phyloP scores from a whole-genome alignment of 30 jellyfish, hydroid and myxozoan genomes.

The Aurelia aurita region DNA sequence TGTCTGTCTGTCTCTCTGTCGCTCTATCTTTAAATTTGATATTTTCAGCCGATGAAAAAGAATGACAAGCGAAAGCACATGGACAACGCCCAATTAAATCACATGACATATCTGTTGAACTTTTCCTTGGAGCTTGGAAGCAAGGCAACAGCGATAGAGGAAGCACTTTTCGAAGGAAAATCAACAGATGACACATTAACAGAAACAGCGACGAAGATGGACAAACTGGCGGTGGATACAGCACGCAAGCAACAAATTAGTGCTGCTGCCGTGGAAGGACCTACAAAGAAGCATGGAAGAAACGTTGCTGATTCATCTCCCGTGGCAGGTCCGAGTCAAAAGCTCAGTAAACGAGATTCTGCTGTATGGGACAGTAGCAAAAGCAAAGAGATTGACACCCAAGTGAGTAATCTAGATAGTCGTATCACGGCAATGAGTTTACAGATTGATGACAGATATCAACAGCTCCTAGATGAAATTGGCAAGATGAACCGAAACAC shows the following conservation, averaged over 20 bases:
- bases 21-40: too few species aligned
- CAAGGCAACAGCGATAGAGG: not conserved
- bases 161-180: not conserved
- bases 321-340: not conserved
- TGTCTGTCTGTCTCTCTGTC: too few species aligned
- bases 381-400: not conserved
- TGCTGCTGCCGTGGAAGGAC: not conserved
- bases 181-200: not conserved
- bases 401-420: constrained; percentile 5
- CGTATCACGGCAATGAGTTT: constrained; percentile 27
- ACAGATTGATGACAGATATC: constrained; percentile 14
- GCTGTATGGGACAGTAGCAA: too few species aligned
- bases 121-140: constrained; percentile 10
- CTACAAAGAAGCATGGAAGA: constrained; percentile 8
- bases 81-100: constrained; percentile 55
- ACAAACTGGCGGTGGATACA: not conserved
- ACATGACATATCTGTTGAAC: constrained; percentile 40
- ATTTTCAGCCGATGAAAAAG: constrained; percentile 64
- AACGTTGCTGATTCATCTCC: constrained; percentile 24
- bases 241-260: not conserved
- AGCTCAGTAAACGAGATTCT: too few species aligned
- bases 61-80: constrained; percentile 63
- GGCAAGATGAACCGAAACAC: constrained; percentile 21
- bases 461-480: constrained; percentile 5
- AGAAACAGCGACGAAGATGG: not conserved